A percentile compares a stretch with the other conserved stretches of the same genome.
Conservation (phyloP, 1,140 invertebrate genomes). For the Drosophila bocki region DNA sequence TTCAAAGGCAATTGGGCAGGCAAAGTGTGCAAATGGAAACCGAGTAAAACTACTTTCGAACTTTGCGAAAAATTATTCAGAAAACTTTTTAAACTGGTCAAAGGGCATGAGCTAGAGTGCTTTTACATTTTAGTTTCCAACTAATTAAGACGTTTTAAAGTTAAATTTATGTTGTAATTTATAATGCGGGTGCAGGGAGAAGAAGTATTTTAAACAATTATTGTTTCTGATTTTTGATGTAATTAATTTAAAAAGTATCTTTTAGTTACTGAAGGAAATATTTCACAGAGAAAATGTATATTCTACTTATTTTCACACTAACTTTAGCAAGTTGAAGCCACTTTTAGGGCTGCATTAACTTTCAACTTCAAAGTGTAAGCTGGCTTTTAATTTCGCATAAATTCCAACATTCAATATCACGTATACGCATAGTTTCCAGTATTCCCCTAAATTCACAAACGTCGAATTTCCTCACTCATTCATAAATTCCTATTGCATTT, state of each 20-base stretch:
- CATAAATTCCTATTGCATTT: slow-evolving; percentile 32
- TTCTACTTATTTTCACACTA: neutral
- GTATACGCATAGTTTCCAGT: slow-evolving; percentile 3
- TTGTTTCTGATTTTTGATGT: neutral
- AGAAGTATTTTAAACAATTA: neutral
- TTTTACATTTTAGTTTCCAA: slow-evolving; percentile 13
- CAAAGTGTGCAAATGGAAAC: slow-evolving; percentile 17
- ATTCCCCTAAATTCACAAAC: slow-evolving; percentile 3
- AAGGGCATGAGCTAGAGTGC: neutral
- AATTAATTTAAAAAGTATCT: neutral
- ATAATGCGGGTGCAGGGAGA: too few species aligned
- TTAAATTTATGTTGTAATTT: slow-evolving; percentile 1
- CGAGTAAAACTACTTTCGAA: slow-evolving; percentile 10
- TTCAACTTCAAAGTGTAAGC: neutral
- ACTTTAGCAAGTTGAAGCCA: neutral
- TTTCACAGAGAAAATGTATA: neutral
- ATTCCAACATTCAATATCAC: slow-evolving; percentile 1
- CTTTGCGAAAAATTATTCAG: slow-evolving; percentile 12
- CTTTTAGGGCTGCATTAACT: neutral
- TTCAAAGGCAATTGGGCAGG: slow-evolving; percentile 10
- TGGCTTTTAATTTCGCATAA: neutral
- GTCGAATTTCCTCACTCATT: neutral
- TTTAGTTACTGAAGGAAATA: neutral
- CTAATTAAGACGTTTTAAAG: slow-evolving; percentile 3
- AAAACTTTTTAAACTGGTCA: slow-evolving; percentile 26